Evolutionary conservation across 35 echinoderm and acorn worm genomes (phyloP), one percentile per base, ranked within the genome.

Genomic region (Heliocidaris erythrogramma): DNA sequence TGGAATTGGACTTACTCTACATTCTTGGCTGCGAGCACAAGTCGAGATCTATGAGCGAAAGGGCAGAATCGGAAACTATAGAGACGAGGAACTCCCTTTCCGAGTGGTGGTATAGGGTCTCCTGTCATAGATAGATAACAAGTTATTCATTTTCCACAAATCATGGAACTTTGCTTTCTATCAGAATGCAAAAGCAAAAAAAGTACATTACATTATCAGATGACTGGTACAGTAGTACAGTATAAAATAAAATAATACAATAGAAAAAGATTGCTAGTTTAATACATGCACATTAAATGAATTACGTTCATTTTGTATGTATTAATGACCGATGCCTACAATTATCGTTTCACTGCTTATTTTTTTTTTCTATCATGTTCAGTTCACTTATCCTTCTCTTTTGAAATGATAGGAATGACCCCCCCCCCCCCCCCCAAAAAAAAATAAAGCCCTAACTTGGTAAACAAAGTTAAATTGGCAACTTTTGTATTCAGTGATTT

Each of bases 31-130:
- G 93, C 94, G 5, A 96, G 93, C 27, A 96, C 96, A 5, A 97
- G 88, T 59, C 96, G 85, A 59, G 95, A 29, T 65, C 96, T 49
- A 61, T 96, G 90, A 86, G 96, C 96, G 88, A 92, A 97, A 59
- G 96, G 96, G 59, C 96, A 97, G 56, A 95, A 97, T 31, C 90
- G 84, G 95, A 94, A 96, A 88, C 96, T 97, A 69, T 94, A 97
- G 48, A 97, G 95, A 86, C 95, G 95, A 32, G 96, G 32, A 49
- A 93, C 88, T 35, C 96, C 96, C 24, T 94, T 61, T 49, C 86
- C 71, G 6, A 93, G 88, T 85, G 95, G 95, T 52, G 96, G 96
- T 30, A 97, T 21, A 27, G 86, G 12, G 21, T 95, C 93, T 88
- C 96, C 96, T 97, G 87, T n/a, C 7, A 78, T 27, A 2, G 27